Base-by-base conservation (phyloP, 2,113 vertebrate species). In the Rostratula benghalensis region DNA sequence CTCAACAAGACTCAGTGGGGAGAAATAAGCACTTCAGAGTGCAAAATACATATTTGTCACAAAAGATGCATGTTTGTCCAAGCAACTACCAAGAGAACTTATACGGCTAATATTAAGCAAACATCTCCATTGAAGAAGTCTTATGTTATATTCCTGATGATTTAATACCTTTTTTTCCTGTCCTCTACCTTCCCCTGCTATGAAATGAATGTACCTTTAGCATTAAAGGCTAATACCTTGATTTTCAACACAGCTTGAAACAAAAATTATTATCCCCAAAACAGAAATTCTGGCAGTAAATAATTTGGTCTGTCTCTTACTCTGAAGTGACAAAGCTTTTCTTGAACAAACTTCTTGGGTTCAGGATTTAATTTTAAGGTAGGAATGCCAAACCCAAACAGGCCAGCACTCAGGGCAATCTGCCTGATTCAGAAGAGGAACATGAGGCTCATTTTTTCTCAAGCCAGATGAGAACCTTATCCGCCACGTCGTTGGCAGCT, bases 361-460 rank as follows among this genome's bases (percentile, higher is more conserved):
- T 93, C 70, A 65, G 50, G n/a, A 76, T 69, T 91, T 80, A 79
- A 90, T 90, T 87, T 91, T 93, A 91, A 89, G 41, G 31, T 46
- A 90, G 35, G 41, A 27, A 79, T 83, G 87, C 81, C 82, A 97
- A 91, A 85, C 37, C 9, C 27, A 73, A 74, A 54, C 45, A 90
- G 48, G 19, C 65, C 48, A 84, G 35, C 27, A 75, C 7, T 69
- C 8, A 13, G 35, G 74, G 78, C 56, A 73, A 33, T 67, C 45
- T 93, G 61, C 82, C 87, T 3, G 2, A 2, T 79, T 85, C 50
- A 41, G 41, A 85, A 83, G 67, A 85, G 61, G 57, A 95, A 80
- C 61, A 87, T 0, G 21, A 91, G 35, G 10, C 39, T 94, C 6
- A 2, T 11, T 43, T 90, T 81, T 80, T 76, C 74, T 56, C 10